phyloP scores from a whole-genome alignment of 2,113 vertebrate species.

The Vulpes vulpes region DNA sequence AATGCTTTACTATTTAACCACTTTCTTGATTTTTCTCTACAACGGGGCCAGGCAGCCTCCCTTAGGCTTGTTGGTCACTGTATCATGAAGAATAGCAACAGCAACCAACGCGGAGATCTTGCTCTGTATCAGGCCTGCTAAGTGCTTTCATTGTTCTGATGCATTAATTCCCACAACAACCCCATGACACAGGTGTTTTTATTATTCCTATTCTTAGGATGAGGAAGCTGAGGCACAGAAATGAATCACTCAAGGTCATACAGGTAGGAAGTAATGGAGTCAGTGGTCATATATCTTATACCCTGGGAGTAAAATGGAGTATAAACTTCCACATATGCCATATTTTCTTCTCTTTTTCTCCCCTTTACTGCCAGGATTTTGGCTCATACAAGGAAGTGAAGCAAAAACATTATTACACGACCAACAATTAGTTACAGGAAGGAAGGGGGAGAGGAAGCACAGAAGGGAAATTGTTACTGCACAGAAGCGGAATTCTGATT shows the following conservation, averaged over 20 bases:
- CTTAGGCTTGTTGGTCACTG: neutral
- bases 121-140: neutral
- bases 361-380: neutral
- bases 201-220: neutral
- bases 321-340: neutral
- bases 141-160: neutral
- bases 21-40: neutral
- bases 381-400: neutral
- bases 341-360: neutral
- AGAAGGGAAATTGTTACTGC: neutral
- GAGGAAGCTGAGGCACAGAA: neutral
- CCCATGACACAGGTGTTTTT: neutral
- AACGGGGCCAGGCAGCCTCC: neutral
- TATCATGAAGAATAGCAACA: neutral
- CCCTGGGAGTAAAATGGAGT: neutral
- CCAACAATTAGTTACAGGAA: slow-evolving; percentile 18
- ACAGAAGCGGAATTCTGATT: slow-evolving; percentile 17
- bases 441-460: neutral
- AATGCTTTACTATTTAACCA: neutral
- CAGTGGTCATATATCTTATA: neutral
- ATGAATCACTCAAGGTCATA: neutral
- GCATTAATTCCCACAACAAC: neutral
- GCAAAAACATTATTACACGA: neutral
- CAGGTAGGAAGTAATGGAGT: neutral
- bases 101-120: neutral